These are phyloP conservation scores for Galerucella nymphaeae DNA, from an alignment of 2,888 invertebrate species.

Conservation along the genomic window DNA sequence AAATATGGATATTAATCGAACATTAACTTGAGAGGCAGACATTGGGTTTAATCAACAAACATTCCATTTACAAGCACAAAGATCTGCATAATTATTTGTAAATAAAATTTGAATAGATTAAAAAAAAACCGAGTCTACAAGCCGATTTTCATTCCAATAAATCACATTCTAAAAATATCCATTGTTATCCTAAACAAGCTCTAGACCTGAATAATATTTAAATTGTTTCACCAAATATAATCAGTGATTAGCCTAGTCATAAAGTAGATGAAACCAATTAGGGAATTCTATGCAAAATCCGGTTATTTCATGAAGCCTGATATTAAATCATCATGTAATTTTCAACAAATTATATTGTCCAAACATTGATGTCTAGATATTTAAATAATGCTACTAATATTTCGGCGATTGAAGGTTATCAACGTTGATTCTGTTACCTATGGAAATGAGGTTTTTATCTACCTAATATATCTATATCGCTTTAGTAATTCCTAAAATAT, in stretches of 20 bases:
- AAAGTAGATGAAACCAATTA: constrained; percentile 1
- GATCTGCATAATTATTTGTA: no score
- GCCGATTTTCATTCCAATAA: no score
- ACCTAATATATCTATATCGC: not conserved
- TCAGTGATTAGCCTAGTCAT: constrained; percentile 4
- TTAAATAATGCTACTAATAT: not conserved
- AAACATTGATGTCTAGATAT: not conserved
- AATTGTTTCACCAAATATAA: not conserved
- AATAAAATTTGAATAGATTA: no score
- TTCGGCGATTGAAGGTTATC: not conserved
- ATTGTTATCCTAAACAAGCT: not conserved
- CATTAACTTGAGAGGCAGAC: no score
- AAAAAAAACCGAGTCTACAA: no score
- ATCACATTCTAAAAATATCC: not conserved
- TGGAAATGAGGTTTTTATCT: not conserved
- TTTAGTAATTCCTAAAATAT: not conserved
- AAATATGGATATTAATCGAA: no score
- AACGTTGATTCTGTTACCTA: not conserved
- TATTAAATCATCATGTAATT: not conserved
- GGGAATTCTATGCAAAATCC: not conserved
- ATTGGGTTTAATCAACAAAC: no score
- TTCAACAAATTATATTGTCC: not conserved
- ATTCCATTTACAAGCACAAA: no score
- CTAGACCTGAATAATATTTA: not conserved
- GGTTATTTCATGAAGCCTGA: not conserved